These are phyloP conservation scores for Penaeus indicus DNA, from an alignment of 1,140 invertebrate genomes.

Conservation along the genomic window DNA sequence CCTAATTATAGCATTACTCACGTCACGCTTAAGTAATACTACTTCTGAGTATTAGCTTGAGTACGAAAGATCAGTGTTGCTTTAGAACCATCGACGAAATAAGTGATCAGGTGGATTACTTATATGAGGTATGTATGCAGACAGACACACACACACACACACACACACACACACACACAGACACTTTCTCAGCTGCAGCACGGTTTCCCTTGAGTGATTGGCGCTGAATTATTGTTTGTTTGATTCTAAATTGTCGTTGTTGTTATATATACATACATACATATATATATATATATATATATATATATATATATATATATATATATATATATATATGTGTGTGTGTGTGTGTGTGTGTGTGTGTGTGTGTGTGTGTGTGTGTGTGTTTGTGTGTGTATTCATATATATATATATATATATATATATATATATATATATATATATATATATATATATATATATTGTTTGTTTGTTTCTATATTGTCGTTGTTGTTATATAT, in stretches of 20 bases:
- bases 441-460: not conserved
- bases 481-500: too few relatives aligned
- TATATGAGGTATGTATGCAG: not conserved
- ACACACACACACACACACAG: not conserved
- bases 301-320: slow-evolving; percentile 5
- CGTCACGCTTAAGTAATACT: too few relatives aligned
- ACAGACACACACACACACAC: not conserved
- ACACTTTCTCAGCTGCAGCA: too few relatives aligned
- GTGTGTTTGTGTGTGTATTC: not conserved
- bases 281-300: slow-evolving; percentile 4
- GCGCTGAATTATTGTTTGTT: too few relatives aligned
- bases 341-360: not conserved
- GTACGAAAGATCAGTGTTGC: too few relatives aligned
- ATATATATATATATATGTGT: not conserved
- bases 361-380: not conserved
- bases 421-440: not conserved
- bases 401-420: not conserved
- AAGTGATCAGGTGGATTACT: too few relatives aligned
- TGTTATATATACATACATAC: not conserved
- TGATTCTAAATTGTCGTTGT: too few relatives aligned
- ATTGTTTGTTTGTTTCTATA: too few relatives aligned
- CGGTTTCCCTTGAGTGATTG: too few relatives aligned
- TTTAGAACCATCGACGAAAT: too few relatives aligned
- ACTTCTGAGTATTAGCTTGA: too few relatives aligned
- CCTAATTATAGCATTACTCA: too few relatives aligned